Evolutionary conservation across 2,113 vertebrate species (phyloP), one percentile per base, ranked within the genome.

Genomic region (Melospiza melodia): DNA sequence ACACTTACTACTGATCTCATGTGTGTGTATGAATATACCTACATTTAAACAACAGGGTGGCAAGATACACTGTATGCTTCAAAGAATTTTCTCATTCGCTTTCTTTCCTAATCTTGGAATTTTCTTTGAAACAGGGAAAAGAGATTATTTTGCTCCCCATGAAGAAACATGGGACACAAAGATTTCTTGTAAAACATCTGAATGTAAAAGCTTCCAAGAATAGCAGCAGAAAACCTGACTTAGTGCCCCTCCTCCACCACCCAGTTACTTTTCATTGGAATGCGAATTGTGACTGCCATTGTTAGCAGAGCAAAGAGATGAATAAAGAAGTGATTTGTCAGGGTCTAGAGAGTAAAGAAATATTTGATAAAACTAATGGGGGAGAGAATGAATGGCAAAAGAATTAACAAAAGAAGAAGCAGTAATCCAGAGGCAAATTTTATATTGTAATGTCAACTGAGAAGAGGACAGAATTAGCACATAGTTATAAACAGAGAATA

Each of bases 261-360:
- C 27, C 41, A 74, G 48, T 48, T 83, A 18, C 74, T 93, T 83
- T 89, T 90, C 49, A 71, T 31, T 68, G 65, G 35, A 91, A 78
- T 72, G 84, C 4, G 22, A 84, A 65, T 52, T 66, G 52, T 55
- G 76, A 77, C 73, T 78, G 68, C 55, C 55, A 81, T 63, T 74
- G 55, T 83, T 55, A 89, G 41, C 39, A 80, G 61, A 87, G 63
- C 55, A 85, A 62, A 89, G 63, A 90, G 71, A 89, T 74, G 69
- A 95, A 89, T 68, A 84, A 84, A 91, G 44, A 93, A 89, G 51
- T 67, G 84, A 95, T 89, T 92, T 89, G 7, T 82, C 81, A 84
- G 82, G 84, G 75, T 83, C 51, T 77, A 74, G 35, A 87, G 51
- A 73, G 37, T 35, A 25, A 51, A 81, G 69, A 91, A 87, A 73